Percentiles rank a stretch among this genome's conserved stretches.
Evolutionary conservation across 2,888 invertebrate genomes (phyloP).

Genomic region (Temnothorax rugatulus): DNA sequence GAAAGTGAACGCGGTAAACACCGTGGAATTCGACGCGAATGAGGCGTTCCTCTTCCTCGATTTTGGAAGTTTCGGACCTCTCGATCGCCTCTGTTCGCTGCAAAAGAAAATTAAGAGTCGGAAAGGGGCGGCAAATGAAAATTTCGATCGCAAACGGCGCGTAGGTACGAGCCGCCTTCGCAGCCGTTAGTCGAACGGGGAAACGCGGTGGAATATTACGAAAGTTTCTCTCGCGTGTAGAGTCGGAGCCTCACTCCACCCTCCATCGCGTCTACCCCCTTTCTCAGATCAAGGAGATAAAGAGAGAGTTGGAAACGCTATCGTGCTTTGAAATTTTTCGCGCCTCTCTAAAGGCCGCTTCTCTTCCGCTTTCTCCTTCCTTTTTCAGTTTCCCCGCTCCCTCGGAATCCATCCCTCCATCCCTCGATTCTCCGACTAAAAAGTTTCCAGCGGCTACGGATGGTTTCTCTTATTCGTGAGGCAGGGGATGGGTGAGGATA

Average conservation of each 20-base stretch:
- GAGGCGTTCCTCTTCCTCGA: background rate
- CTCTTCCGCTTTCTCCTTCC: slow-evolving; percentile 6
- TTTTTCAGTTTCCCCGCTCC: background rate
- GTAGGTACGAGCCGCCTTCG: background rate
- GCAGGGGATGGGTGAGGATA: background rate
- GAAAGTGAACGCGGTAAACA: slow-evolving; percentile 13
- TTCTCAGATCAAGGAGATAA: slow-evolving; percentile 55
- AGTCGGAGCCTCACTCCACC: slow-evolving; percentile 49
- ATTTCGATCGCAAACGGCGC: slow-evolving; percentile 56
- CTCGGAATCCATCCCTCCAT: background rate
- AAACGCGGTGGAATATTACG: slow-evolving; percentile 66
- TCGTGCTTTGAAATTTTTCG: slow-evolving; percentile 67
- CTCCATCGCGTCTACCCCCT: background rate
- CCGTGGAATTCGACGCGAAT: background rate
- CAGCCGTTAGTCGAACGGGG: slow-evolving; percentile 51
- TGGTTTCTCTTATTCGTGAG: slow-evolving; percentile 64
- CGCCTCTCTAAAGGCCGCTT: slow-evolving; percentile 56
- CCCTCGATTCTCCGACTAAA: slow-evolving; percentile 40
- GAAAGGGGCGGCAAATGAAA: slow-evolving; percentile 62
- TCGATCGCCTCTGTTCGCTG: slow-evolving; percentile 16
- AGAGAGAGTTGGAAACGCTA: slow-evolving; percentile 54
- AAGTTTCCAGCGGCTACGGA: slow-evolving; percentile 67
- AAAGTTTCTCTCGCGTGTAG: slow-evolving; percentile 68
- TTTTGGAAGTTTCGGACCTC: background rate
- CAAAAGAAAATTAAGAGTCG: slow-evolving; percentile 55